These are phyloP conservation scores for Oryctes rhinoceros DNA, from an alignment of 1,140 invertebrate genomes.

Conservation along the genomic window DNA sequence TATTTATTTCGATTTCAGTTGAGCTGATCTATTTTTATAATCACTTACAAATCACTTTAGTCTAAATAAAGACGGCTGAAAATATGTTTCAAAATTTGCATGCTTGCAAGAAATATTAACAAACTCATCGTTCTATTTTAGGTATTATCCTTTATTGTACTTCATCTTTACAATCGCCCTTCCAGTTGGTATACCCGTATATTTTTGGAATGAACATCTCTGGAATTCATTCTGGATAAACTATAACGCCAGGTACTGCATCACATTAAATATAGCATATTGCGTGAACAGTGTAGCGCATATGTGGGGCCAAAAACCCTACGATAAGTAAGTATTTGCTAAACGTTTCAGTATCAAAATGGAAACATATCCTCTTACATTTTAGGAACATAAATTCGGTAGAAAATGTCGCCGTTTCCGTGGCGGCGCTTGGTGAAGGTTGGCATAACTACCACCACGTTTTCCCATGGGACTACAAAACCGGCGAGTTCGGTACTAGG, in stretches of 20 bases:
- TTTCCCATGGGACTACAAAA: constrained; percentile 88
- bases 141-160: constrained; percentile 79
- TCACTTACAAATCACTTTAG: no score
- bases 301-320: constrained; percentile 88
- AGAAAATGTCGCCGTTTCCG: constrained; percentile 75
- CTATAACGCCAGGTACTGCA: constrained; percentile 82
- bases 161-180: constrained; percentile 78
- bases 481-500: constrained; percentile 77
- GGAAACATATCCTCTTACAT: constrained; percentile 41
- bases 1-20: no score
- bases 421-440: constrained; percentile 81
- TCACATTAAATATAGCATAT: constrained; percentile 90
- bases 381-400: constrained; percentile 75
- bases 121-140: constrained; percentile 56
- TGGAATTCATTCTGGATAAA: constrained; percentile 84
- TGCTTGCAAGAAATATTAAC: constrained; percentile 32
- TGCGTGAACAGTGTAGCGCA: constrained; percentile 93
- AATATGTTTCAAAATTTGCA: no score
- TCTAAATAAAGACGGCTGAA: no score
- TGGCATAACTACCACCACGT: constrained; percentile 98
- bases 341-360: not conserved
- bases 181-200: constrained; percentile 81
- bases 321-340: constrained; percentile 76
- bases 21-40: no score
- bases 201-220: constrained; percentile 84